These are phyloP conservation scores for Smutsia gigantea DNA, from an alignment of 2,797 vertebrate species.

Conservation along the genomic window DNA sequence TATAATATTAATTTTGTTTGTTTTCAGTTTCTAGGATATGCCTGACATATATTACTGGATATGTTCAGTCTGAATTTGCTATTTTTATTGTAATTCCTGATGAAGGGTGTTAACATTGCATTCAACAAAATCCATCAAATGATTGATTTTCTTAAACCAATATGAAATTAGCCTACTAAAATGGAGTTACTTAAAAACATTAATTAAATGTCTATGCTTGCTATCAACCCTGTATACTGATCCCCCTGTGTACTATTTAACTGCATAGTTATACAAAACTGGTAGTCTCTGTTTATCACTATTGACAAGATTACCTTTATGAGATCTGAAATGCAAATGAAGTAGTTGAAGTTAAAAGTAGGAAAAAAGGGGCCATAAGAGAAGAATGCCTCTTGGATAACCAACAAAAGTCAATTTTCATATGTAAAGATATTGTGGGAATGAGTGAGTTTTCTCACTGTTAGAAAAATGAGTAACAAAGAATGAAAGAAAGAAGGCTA, in stretches of 20 bases:
- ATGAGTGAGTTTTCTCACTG: not conserved
- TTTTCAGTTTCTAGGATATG: constrained; percentile 72
- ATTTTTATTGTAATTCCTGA: constrained; percentile 70
- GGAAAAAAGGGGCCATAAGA: not conserved
- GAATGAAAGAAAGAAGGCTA: not conserved
- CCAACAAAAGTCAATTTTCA: not conserved
- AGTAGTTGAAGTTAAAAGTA: not conserved
- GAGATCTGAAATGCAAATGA: constrained; percentile 9
- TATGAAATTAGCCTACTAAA: constrained; percentile 63
- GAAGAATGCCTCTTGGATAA: not conserved
- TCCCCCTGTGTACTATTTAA: not conserved
- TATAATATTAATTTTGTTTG: constrained; percentile 79
- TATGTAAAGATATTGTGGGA: not conserved
- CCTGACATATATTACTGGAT: constrained; percentile 61
- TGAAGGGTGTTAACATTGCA: constrained; percentile 22
- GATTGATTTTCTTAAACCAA: constrained; percentile 63
- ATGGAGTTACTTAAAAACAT: constrained; percentile 62
- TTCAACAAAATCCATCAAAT: constrained; percentile 61
- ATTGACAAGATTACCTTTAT: constrained; percentile 34
- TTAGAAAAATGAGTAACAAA: not conserved
- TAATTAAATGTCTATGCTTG: constrained; percentile 58
- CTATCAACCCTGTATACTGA: not conserved
- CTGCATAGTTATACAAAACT: not conserved
- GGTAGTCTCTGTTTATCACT: constrained; percentile 26
- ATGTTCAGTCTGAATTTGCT: constrained; percentile 52